phyloP scores from a whole-genome alignment of 2,113 vertebrate species.

The Pristiophorus japonicus region DNA sequence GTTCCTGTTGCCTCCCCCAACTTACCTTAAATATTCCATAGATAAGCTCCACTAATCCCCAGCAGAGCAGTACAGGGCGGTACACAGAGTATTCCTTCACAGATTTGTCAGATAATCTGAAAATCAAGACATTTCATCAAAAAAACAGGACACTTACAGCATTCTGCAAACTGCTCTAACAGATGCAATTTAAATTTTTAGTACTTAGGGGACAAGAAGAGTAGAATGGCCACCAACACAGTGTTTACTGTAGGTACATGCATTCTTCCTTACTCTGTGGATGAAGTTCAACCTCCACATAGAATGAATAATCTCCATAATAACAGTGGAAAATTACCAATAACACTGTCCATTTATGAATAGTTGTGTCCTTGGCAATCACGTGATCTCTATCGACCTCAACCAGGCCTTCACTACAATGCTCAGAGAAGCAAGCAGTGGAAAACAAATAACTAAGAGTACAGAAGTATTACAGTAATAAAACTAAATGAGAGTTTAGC shows the following conservation, averaged over 20 bases:
- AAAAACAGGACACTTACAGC: not conserved
- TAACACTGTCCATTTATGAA: not conserved
- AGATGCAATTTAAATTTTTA: not conserved
- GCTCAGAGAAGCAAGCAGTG: not conserved
- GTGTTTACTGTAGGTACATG: not conserved
- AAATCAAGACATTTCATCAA: not conserved
- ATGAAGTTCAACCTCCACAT: not conserved
- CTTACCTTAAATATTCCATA: constrained; percentile 95
- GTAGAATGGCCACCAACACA: not conserved
- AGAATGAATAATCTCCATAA: not conserved
- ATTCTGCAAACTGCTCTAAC: not conserved
- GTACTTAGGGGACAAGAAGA: not conserved
- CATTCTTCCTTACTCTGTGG: not conserved
- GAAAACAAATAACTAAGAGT: not conserved
- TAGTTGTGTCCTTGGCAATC: not conserved
- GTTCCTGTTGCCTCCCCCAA: not conserved
- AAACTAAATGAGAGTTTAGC: not conserved
- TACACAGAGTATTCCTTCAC: constrained; percentile 87
- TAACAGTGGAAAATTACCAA: not conserved
- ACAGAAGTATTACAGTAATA: not conserved
- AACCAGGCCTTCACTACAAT: not conserved
- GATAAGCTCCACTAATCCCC: constrained; percentile 92
- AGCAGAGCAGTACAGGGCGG: constrained; percentile 91
- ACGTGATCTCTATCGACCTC: not conserved
- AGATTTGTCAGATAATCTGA: constrained; percentile 81